A percentile compares a stretch with the other conserved stretches of the same genome.
Evolutionary conservation across 2,888 invertebrate genomes (phyloP).

Genomic region (Nysson spinosus): DNA sequence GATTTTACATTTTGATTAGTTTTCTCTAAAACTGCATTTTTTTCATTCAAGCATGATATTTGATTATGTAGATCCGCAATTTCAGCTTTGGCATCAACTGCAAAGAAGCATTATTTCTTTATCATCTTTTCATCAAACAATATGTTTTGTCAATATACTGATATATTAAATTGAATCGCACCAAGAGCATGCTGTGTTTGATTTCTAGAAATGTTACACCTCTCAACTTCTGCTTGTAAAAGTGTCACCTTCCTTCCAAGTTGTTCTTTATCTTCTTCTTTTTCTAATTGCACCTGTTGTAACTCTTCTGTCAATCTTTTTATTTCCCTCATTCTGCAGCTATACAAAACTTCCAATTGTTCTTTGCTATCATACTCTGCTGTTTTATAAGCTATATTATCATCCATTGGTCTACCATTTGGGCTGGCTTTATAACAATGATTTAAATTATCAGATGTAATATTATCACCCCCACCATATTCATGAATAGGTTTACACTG

Average conservation of each 20-base stretch:
- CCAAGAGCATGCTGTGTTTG: slow-evolving; percentile 84
- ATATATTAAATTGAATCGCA: slow-evolving; percentile 59
- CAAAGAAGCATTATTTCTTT: slow-evolving; percentile 5
- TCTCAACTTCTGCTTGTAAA: slow-evolving; percentile 81
- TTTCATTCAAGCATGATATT: slow-evolving; percentile 64
- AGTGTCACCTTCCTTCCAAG: slow-evolving; percentile 80
- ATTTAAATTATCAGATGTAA: slow-evolving; percentile 65
- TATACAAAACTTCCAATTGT: slow-evolving; percentile 76
- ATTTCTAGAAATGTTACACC: slow-evolving; percentile 80
- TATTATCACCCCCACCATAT: slow-evolving; percentile 64
- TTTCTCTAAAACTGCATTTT: slow-evolving; percentile 66
- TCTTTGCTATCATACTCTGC: slow-evolving; percentile 72
- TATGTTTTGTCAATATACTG: neutral
- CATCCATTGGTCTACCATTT: slow-evolving; percentile 63
- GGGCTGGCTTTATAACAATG: slow-evolving; percentile 69
- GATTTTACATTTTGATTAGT: slow-evolving; percentile 69
- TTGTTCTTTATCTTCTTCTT: slow-evolving; percentile 75
- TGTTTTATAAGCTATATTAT: slow-evolving; percentile 63
- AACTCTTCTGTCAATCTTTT: slow-evolving; percentile 66
- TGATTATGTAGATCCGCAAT: slow-evolving; percentile 67
- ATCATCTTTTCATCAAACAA: neutral
- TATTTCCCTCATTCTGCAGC: slow-evolving; percentile 75
- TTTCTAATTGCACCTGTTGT: slow-evolving; percentile 62
- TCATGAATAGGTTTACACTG: slow-evolving; percentile 57
- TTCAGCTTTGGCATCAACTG: slow-evolving; percentile 71